Conservation (phyloP, 2,113 vertebrate species). For the Thalassoma bifasciatum region DNA sequence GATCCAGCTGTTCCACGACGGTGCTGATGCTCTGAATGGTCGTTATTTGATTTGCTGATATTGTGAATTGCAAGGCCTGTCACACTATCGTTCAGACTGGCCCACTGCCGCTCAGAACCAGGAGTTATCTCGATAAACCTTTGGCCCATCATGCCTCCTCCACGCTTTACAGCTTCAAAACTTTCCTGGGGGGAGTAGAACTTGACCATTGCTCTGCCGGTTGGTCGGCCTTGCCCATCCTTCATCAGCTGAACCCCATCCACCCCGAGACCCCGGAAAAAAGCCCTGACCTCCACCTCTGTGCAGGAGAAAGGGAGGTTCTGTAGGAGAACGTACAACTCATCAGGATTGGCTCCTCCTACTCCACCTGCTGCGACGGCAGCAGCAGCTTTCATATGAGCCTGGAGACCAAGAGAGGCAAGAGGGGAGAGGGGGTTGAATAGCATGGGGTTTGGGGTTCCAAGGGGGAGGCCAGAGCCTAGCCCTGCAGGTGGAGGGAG, state of each 20-base stretch:
- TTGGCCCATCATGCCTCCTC: slow-evolving; percentile 95
- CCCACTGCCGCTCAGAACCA: slow-evolving; percentile 95
- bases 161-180: slow-evolving; percentile 94
- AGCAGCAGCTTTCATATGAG: slow-evolving; percentile 90
- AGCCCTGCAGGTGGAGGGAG: slow-evolving; percentile 91
- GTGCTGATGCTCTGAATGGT: slow-evolving; percentile 72
- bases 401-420: slow-evolving; percentile 91
- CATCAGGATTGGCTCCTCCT: slow-evolving; percentile 84
- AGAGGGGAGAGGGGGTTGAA: slow-evolving; percentile 92
- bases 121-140: slow-evolving; percentile 94
- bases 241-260: slow-evolving; percentile 91
- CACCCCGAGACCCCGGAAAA: slow-evolving; percentile 93
- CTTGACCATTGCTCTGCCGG: slow-evolving; percentile 93
- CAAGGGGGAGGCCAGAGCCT: slow-evolving; percentile 88
- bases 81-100: slow-evolving; percentile 82
- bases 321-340: slow-evolving; percentile 92
- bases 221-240: slow-evolving; percentile 92
- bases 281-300: slow-evolving; percentile 93
- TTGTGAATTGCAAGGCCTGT: slow-evolving; percentile 79
- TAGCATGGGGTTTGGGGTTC: slow-evolving; percentile 91
- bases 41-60: slow-evolving; percentile 74
- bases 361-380: slow-evolving; percentile 61
- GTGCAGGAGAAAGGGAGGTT: slow-evolving; percentile 93
- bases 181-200: slow-evolving; percentile 97
- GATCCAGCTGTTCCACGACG: slow-evolving; percentile 74